A percentile compares a stretch with the other conserved stretches of the same genome.
These are phyloP conservation scores for Lytechinus variegatus DNA, from an alignment of 35 echinoderm and acorn worm species.

Conservation along the genomic window DNA sequence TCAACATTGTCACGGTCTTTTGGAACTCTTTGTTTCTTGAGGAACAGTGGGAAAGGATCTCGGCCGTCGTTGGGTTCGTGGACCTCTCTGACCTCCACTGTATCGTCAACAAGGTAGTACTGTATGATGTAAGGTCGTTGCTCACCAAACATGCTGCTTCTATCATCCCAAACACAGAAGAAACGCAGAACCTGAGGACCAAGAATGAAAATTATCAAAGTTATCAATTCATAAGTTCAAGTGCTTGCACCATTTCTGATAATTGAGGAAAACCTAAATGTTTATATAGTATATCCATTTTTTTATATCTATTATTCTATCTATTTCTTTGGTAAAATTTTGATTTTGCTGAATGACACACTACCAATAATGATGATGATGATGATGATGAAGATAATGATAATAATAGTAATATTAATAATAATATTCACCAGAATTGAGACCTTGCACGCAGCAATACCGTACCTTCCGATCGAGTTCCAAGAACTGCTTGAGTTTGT, in stretches of 20 bases:
- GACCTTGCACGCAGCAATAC: not conserved
- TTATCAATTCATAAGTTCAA: too few relatives aligned
- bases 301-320: too few relatives aligned
- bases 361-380: too few relatives aligned
- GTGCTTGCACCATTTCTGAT: too few relatives aligned
- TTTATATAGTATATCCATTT: too few relatives aligned
- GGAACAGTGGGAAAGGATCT: slow-evolving; percentile 93
- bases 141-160: slow-evolving; percentile 97
- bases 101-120: slow-evolving; percentile 97
- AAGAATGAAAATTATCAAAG: not conserved
- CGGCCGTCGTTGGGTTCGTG: slow-evolving; percentile 95
- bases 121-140: slow-evolving; percentile 93
- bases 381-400: too few relatives aligned
- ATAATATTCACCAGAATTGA: too few relatives aligned
- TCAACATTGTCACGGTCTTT: slow-evolving; percentile 94
- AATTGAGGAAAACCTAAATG: too few relatives aligned
- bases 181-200: slow-evolving; percentile 81
- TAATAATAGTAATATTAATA: too few relatives aligned
- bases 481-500: slow-evolving; percentile 98
- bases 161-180: slow-evolving; percentile 98
- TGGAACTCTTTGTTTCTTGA: slow-evolving; percentile 85
- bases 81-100: slow-evolving; percentile 91
- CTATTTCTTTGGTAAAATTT: too few relatives aligned
- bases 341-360: too few relatives aligned
- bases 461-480: slow-evolving; percentile 89